Evolutionary conservation across 2,113 vertebrate genomes (phyloP).

Genomic region (Cyprinodon brontotheroides): DNA sequence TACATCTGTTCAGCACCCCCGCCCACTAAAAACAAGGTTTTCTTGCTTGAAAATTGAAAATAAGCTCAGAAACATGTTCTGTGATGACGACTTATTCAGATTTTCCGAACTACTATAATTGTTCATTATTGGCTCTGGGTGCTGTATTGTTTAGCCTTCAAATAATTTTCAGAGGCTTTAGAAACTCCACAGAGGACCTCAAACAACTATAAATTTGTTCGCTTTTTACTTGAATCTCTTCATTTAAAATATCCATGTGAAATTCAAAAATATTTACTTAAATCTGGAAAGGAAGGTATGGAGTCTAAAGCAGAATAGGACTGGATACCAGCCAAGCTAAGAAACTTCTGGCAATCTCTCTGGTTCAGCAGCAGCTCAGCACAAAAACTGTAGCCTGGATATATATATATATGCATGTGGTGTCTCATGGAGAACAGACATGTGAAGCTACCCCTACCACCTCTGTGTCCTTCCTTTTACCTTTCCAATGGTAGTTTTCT

Average conservation of each 20-base stretch:
- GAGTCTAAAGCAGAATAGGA: too few relatives aligned
- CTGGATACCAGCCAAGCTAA: background rate
- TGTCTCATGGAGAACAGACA: too few relatives aligned
- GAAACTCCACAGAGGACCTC: background rate
- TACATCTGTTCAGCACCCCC: constrained; percentile 1
- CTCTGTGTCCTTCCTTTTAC: background rate
- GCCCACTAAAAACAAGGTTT: background rate
- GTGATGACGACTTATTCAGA: background rate
- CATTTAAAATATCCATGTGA: background rate
- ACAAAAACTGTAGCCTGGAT: background rate
- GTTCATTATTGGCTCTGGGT: background rate
- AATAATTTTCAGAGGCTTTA: background rate
- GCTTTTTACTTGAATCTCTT: too few relatives aligned
- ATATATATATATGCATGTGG: background rate
- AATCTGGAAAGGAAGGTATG: too few relatives aligned
- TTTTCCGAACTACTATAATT: background rate
- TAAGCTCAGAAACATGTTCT: background rate
- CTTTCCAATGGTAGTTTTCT: background rate
- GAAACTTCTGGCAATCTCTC: background rate
- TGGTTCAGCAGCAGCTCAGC: background rate
- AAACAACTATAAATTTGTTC: background rate
- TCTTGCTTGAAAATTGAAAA: background rate
- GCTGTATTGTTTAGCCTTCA: background rate
- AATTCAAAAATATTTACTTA: background rate
- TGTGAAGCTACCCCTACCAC: background rate